Evolutionary conservation across 53 echinoderm and acorn worm genomes (phyloP), one percentile per base, ranked within the genome.

Genomic region (Glandiceps talaboti): DNA sequence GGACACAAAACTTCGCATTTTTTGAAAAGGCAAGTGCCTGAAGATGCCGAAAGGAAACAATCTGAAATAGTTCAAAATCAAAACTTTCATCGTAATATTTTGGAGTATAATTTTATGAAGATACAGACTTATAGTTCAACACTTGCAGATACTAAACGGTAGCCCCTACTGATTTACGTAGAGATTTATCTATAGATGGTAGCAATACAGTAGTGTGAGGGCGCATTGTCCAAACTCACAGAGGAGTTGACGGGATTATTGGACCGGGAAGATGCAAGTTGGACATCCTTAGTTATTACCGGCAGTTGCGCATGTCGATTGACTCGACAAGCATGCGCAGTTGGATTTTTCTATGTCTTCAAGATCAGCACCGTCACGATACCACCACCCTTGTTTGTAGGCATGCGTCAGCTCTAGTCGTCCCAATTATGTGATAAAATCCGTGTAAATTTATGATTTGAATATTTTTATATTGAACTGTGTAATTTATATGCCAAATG

Each of bases 1-100:
- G 89, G 86, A 26, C 78, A 74, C 14, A 81, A 33, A 76, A 33
- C 86, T 25, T 74, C 86, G 33, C 88, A 86, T 30, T 91, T 91
- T 77, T 73, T 91, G 79, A 87, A 87, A 87, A 75, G 80, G 31
- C 33, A 32, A n/a, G 33, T 86, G 25, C 83, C 79, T 14, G 87
- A 87, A 74, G 83, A 79, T 12, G 64, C 64, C 20, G 64, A 45
- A 45, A 45, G 6, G 6, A 45, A 6, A 12, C 64, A 45, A 45
- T 12, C 64, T 12, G 64, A 45, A 45, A 45, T n/a, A n/a, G n/a
- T n/a, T n/a, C n/a, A n/a, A n/a, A n/a, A n/a, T n/a, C n/a, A n/a
- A n/a, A n/a, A n/a, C n/a, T n/a, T n/a, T n/a, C n/a, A n/a, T n/a
- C n/a, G n/a, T n/a, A n/a, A n/a, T n/a, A n/a, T n/a, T n/a, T n/a